Percentiles rank a stretch among this genome's conserved stretches.
These are phyloP conservation scores for Ophonus ardosiacus DNA, from an alignment of 2,888 invertebrate species.

Conservation along the genomic window DNA sequence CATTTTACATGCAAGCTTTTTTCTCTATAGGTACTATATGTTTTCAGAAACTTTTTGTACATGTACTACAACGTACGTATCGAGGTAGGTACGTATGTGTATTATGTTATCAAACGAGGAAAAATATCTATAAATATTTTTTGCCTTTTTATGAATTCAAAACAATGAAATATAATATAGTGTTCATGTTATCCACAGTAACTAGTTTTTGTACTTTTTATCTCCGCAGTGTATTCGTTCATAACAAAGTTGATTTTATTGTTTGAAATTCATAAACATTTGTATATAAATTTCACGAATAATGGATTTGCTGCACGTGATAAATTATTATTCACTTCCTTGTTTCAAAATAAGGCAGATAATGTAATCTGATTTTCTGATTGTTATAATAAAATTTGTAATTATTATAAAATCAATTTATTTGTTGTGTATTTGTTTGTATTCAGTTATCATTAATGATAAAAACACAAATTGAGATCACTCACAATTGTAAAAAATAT, in stretches of 20 bases:
- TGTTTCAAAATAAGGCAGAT: background rate
- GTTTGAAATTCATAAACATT: constrained; percentile 18
- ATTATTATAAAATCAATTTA: no score
- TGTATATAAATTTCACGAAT: background rate
- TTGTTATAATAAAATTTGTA: no score
- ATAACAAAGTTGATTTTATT: constrained; percentile 23
- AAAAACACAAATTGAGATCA: no score
- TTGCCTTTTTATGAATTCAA: background rate
- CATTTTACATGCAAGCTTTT: no score
- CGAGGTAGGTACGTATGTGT: background rate
- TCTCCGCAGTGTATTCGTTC: background rate
- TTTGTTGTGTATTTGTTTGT: no score
- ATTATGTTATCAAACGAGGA: background rate
- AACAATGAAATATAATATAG: constrained; percentile 15
- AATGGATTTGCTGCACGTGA: background rate
- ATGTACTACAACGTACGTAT: no score
- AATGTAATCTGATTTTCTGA: no score
- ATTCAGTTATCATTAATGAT: no score
- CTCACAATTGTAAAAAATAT: no score
- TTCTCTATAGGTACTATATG: no score
- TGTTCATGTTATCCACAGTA: background rate
- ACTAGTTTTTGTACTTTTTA: background rate
- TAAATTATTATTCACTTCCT: background rate
- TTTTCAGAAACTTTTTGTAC: no score
- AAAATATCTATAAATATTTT: background rate